Conservation (phyloP, 2,888 invertebrate genomes). For the Lathronympha strigana region DNA sequence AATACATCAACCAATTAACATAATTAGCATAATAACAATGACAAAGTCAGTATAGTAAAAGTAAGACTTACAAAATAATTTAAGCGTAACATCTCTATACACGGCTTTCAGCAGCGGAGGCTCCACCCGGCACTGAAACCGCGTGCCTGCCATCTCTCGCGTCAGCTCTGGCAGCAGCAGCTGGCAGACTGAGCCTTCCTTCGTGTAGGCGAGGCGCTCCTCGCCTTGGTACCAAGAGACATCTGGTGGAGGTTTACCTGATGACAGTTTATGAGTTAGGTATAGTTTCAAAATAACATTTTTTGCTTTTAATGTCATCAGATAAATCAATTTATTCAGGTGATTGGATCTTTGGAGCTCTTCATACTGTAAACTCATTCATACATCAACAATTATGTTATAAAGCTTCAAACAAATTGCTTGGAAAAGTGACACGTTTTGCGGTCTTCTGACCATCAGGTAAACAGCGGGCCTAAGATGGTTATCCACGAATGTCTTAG, state of each 20-base stretch:
- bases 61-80: conserved; percentile 86
- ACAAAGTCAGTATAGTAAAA: too few relatives aligned
- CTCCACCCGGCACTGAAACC: conserved; percentile 91
- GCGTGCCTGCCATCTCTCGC: conserved; percentile 88
- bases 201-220: conserved; percentile 89
- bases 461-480: too few relatives aligned
- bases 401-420: too few relatives aligned
- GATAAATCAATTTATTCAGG: too few relatives aligned
- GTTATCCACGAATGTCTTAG: too few relatives aligned
- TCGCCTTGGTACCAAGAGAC: conserved; percentile 93
- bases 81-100: conserved; percentile 89
- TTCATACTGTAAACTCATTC: too few relatives aligned
- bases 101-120: conserved; percentile 88
- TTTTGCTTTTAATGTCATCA: too few relatives aligned
- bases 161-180: conserved; percentile 89
- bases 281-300: too few relatives aligned
- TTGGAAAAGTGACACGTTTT: too few relatives aligned
- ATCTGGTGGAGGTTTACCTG: conserved; percentile 92
- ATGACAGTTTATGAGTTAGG: conserved; percentile 5
- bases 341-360: too few relatives aligned
- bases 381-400: too few relatives aligned
- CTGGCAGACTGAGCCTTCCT: conserved; percentile 90
- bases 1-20: not conserved
- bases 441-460: too few relatives aligned
- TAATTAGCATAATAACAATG: not conserved